Evolutionary conservation across 1,140 invertebrate genomes (phyloP).

Genomic region (Hypsibius dujardini): DNA sequence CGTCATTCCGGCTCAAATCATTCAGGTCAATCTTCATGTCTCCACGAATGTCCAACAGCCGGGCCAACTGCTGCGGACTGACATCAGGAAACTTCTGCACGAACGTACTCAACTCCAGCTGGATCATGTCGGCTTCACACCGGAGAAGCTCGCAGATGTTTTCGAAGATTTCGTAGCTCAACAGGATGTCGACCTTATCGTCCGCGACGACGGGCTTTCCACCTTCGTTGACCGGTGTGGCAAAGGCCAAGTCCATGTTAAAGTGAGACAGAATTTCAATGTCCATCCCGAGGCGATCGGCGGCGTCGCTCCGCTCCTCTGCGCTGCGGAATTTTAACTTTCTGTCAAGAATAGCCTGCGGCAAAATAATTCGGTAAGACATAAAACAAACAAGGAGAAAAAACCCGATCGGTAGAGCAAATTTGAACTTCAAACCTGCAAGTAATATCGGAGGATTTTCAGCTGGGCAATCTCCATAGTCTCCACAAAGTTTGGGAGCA

Average conservation of each 20-base stretch:
- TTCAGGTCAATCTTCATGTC: constrained; percentile 10
- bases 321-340: background rate
- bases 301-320: background rate
- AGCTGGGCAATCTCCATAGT: constrained; percentile 6
- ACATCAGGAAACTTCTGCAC: constrained; percentile 15
- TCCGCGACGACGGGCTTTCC: background rate
- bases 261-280: background rate
- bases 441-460: background rate
- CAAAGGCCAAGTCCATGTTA: background rate
- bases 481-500: constrained; percentile 1
- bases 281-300: background rate
- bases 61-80: background rate
- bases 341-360: background rate
- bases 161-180: constrained; percentile 12
- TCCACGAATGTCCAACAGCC: constrained; percentile 3
- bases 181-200: background rate
- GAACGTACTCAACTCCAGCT: constrained; percentile 15
- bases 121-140: constrained; percentile 6
- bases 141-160: background rate
- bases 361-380: too few species aligned
- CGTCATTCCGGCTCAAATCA: constrained; percentile 8
- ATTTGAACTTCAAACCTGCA: background rate
- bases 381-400: too few species aligned
- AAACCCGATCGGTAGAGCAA: too few species aligned
- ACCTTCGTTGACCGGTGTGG: background rate